Conservation (phyloP, 2,888 invertebrate genomes). For the Carpatolechia fugitivella region DNA sequence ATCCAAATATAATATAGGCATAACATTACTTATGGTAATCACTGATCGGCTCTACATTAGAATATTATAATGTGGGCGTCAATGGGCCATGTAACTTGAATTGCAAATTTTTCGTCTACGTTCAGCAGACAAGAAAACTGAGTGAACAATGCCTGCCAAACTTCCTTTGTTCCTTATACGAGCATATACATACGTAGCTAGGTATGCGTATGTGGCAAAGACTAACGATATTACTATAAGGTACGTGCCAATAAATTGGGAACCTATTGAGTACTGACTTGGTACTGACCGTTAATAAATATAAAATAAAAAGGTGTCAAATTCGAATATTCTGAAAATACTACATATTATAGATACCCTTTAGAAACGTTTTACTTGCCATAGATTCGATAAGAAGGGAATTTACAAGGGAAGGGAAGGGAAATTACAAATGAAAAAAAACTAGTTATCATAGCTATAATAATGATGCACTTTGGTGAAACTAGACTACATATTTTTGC, state of each 20-base stretch:
- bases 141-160: constrained; percentile 64
- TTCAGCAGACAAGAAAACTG: constrained; percentile 49
- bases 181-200: constrained; percentile 33
- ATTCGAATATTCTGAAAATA: too few species aligned
- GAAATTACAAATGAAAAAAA: too few species aligned
- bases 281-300: too few species aligned
- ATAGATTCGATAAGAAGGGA: too few species aligned
- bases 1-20: background rate
- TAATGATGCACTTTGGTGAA: too few species aligned
- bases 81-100: constrained; percentile 35
- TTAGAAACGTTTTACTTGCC: too few species aligned
- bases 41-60: background rate
- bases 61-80: constrained; percentile 38
- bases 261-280: too few species aligned
- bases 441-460: too few species aligned
- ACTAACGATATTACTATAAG: background rate
- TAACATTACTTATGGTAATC: background rate
- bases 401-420: too few species aligned
- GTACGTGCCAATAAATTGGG: background rate
- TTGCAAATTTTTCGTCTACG: constrained; percentile 61
- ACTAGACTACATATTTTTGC: too few species aligned
- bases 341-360: too few species aligned
- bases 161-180: constrained; percentile 73
- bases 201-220: constrained; percentile 25
- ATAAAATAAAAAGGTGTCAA: too few species aligned